Evolutionary conservation across 2,797 vertebrate species (phyloP), one percentile per base, ranked within the genome.

Genomic region (Rhabdophis nuchalis): DNA sequence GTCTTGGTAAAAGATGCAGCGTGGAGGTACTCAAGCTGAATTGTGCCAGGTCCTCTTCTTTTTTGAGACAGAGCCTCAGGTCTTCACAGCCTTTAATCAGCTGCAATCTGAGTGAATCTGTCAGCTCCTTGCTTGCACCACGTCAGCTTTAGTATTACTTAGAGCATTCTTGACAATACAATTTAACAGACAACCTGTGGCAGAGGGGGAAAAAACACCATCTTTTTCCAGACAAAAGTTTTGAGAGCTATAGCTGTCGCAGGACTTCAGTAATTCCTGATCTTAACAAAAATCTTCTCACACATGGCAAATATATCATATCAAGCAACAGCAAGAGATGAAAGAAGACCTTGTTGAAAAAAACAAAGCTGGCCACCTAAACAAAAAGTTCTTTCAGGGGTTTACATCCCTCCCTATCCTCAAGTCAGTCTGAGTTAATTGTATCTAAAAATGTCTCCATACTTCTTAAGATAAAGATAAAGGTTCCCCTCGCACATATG

Each of bases 11-110:
- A 95, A 92, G 0, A 3, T 1, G 7, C 86, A 90, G 92, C 20
- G 91, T 96, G 85, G 85, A 92, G 95, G 85, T 27, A 92, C 86
- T 95, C 50, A 91, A 27, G 91, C 91, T 2, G 85, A 94, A 94
- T 94, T 93, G 92, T 93, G 88, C 88, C 36, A 86, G 94, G 95
- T 90, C 93, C 93, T 95, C 93, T 41, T 96, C 82, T 94, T 72
- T 94, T 93, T 86, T 0, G 25, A 94, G 95, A 92, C 60, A 18
- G 86, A 87, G 95, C 95, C 95, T 94, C 92, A 85, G 96, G 97
- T 95, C 92, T 89, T 92, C 61, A 91, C 95, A 96, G 94, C 94
- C 94, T 97, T 97, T 97, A 96, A 97, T 97, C 96, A 96, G 94
- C 93, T 95, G 92, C 94, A 97, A 95, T 87, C 93, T 87, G 96